Evolutionary conservation across 2,797 vertebrate genomes (phyloP).

Genomic region (Melanogrammus aeglefinus): DNA sequence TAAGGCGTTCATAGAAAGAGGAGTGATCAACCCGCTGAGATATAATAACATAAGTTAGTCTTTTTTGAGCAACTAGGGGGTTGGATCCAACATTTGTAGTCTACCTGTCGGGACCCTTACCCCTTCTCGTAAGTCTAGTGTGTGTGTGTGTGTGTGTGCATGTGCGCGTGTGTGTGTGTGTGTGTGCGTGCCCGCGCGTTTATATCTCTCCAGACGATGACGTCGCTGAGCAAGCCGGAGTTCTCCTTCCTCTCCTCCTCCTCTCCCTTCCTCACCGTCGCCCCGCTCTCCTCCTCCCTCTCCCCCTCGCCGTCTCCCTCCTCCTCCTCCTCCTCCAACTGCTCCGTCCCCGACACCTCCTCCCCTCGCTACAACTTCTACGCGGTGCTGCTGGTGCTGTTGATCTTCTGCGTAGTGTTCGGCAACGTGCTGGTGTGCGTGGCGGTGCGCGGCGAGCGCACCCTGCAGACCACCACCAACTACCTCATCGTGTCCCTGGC

Average conservation of each 20-base stretch:
- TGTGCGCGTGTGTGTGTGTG: too few species aligned
- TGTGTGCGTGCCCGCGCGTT: not conserved
- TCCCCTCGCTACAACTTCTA: conserved; percentile 78
- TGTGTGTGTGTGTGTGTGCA: not conserved
- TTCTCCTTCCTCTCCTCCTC: conserved; percentile 27
- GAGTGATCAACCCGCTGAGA: not conserved
- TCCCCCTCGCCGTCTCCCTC: conserved; percentile 26
- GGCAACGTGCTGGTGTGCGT: conserved; percentile 76
- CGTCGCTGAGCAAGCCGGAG: conserved; percentile 48
- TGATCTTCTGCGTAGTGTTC: conserved; percentile 78
- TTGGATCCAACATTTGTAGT: not conserved
- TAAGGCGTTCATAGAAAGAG: not conserved
- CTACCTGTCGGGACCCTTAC: too few species aligned
- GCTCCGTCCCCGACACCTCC: conserved; percentile 49
- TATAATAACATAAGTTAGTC: not conserved
- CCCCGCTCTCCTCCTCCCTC: conserved; percentile 37
- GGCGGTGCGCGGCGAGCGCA: conserved; percentile 70
- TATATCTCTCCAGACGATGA: conserved; percentile 51
- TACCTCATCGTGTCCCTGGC: conserved; percentile 78
- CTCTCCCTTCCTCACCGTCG: conserved; percentile 31
- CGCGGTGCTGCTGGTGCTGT: conserved; percentile 70
- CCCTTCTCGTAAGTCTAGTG: too few species aligned
- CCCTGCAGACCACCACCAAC: conserved; percentile 78
- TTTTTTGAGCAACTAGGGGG: not conserved
- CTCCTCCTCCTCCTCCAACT: conserved; percentile 56